Evolutionary conservation across 2,797 vertebrate genomes (phyloP), one percentile per base, ranked within the genome.

Genomic region (Zalophus californianus): DNA sequence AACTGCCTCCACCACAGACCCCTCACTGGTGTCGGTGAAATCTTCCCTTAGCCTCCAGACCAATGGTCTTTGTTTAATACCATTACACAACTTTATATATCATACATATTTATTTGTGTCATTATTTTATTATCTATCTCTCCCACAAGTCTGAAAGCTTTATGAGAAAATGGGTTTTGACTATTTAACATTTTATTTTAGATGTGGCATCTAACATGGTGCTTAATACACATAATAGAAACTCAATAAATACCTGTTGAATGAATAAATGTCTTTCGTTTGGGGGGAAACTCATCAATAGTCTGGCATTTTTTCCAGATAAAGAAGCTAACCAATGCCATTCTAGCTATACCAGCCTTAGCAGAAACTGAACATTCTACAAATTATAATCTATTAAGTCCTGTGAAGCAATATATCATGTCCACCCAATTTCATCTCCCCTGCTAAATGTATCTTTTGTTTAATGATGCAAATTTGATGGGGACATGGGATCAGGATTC

Each of bases 261-360:
- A 86, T 50, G 44, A 95, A 62, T 85, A 92, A 23, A 86, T 35
- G 21, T 77, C 18, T 93, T 78, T 79, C 5, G 5, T 50, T 41
- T n/a, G 27, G 35, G 27, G 7, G 10, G 29, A 82, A 90, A 84
- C 25, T 58, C 4, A 90, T 70, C 6, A 52, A 32, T 7, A 66
- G 9, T 54, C 58, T 78, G 21, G 23, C 86, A 90, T 95, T 94
- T 94, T 94, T 90, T 70, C 58, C 2, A 82, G n/a, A 14, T 29
- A 50, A 50, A 13, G 32, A 78, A 96, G 68, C 21, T 29, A 91
- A 35, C 27, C 32, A 73, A 82, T 38, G 60, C 14, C 32, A 68
- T 80, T 48, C 35, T 84, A 90, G 84, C 38, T 78, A 80, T 27
- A 70, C 7, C 38, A 60, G 41, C 12, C 14, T 72, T 73, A 83